phyloP scores from a whole-genome alignment of 37 sponge, comb jelly and placozoan genomes.

The Oscarella lobularis region DNA sequence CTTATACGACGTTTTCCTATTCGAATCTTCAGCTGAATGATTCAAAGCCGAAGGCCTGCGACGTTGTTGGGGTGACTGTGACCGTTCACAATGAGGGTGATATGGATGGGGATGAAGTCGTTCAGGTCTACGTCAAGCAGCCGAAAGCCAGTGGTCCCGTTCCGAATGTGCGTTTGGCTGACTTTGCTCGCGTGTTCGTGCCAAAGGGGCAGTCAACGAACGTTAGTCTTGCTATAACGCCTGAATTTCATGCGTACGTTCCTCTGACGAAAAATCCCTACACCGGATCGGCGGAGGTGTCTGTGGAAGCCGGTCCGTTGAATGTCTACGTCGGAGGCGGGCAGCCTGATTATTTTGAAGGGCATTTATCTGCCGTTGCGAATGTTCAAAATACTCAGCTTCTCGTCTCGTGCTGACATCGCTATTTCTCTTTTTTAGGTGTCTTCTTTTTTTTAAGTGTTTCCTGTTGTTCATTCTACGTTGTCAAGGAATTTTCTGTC shows the following conservation, averaged over 20 bases:
- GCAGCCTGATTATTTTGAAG: background rate
- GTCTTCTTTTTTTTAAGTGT: background rate
- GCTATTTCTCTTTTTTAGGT: background rate
- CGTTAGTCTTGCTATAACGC: background rate
- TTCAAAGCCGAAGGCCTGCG: background rate
- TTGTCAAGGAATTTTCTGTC: no score
- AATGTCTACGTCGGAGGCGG: background rate
- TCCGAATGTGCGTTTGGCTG: constrained; percentile 1
- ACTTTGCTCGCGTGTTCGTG: background rate
- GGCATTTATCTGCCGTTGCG: background rate
- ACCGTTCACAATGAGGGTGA: constrained; percentile 4
- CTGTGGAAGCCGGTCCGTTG: background rate
- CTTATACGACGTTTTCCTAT: constrained; percentile 1
- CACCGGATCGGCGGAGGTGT: background rate
- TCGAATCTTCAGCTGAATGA: background rate
- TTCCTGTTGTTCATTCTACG: no score
- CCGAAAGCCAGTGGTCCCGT: constrained; percentile 1
- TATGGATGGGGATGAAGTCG: constrained; percentile 8
- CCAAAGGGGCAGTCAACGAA: background rate
- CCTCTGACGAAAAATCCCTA: background rate
- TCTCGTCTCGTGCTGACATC: background rate
- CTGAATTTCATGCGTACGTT: background rate
- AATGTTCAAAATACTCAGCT: background rate
- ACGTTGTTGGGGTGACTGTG: background rate
- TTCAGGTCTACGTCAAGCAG: constrained; percentile 12